A percentile compares a stretch with the other conserved stretches of the same genome.
Conservation (phyloP, 2,888 invertebrate genomes). For the Meteorus colon region DNA sequence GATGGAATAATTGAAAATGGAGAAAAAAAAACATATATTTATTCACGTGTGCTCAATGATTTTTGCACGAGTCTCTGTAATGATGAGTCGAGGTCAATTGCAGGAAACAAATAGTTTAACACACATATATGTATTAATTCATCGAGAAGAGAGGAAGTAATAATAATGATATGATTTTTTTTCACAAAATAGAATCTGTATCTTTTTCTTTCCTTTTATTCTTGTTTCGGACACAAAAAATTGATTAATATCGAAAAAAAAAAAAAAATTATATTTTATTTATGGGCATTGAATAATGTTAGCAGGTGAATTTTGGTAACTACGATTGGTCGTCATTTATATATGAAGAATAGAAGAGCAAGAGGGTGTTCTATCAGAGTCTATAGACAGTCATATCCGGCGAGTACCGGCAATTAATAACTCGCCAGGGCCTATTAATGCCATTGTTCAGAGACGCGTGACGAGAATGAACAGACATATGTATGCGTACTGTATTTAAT, state of each 20-base stretch:
- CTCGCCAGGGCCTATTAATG: conserved; percentile 72
- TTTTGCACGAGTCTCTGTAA: conserved; percentile 11
- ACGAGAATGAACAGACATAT: conserved; percentile 62
- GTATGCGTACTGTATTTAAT: conserved; percentile 18
- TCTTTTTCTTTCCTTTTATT: no score
- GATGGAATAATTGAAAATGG: conserved; percentile 13
- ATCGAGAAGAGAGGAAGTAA: conserved; percentile 12
- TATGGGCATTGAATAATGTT: conserved; percentile 12
- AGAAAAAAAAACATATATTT: conserved; percentile 16
- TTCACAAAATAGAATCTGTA: no score
- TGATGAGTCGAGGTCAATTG: conserved; percentile 38
- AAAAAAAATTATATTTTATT: not conserved
- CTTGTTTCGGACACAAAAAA: no score
- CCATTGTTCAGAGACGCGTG: conserved; percentile 73
- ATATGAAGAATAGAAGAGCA: not conserved
- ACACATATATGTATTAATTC: no score
- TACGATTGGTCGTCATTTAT: conserved; percentile 23
- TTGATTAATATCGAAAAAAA: not conserved
- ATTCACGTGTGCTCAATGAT: conserved; percentile 34
- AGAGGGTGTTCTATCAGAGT: conserved; percentile 46
- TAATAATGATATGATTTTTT: not conserved
- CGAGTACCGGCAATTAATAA: conserved; percentile 72
- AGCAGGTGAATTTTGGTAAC: conserved; percentile 1
- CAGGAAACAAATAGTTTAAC: conserved; percentile 37
- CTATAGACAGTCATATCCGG: conserved; percentile 73